Conservation (phyloP, 2,113 vertebrate species). For the Periophthalmus modestus region DNA sequence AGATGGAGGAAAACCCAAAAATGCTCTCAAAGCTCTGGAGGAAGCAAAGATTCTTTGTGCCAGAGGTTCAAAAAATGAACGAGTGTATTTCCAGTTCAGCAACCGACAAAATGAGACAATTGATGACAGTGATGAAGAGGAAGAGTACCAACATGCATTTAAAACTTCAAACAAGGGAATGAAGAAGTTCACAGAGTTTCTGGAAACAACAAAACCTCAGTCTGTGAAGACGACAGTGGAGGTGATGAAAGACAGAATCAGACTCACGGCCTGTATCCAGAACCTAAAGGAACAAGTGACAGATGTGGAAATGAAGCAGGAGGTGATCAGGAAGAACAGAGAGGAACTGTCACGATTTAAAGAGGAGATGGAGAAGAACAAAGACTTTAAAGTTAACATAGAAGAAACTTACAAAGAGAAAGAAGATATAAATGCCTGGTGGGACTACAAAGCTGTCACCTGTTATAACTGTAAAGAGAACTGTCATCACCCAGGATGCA, state of each 20-base stretch:
- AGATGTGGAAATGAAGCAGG: background rate
- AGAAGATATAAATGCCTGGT: fast-evolving
- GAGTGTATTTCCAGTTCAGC: slow-evolving; percentile 13
- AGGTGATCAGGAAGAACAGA: background rate
- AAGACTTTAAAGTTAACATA: background rate
- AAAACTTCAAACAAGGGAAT: background rate
- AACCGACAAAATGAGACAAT: background rate
- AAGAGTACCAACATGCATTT: background rate
- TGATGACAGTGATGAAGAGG: background rate
- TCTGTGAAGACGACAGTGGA: background rate
- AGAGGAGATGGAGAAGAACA: background rate
- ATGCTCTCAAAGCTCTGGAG: background rate
- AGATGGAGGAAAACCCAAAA: background rate
- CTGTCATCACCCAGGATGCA: too few relatives aligned
- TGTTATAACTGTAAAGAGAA: slow-evolving; percentile 20
- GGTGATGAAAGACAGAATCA: background rate
- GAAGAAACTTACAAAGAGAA: background rate
- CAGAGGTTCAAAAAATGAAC: background rate
- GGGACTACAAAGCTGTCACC: background rate
- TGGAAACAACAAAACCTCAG: background rate
- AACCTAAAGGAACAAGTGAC: slow-evolving; percentile 8
- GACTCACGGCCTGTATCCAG: slow-evolving; percentile 15
- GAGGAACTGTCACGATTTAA: background rate
- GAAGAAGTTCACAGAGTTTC: background rate
- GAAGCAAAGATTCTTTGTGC: background rate